Percentiles rank a stretch among this genome's conserved stretches.
Conservation (phyloP, 2,888 invertebrate species). For the Elegia similella region DNA sequence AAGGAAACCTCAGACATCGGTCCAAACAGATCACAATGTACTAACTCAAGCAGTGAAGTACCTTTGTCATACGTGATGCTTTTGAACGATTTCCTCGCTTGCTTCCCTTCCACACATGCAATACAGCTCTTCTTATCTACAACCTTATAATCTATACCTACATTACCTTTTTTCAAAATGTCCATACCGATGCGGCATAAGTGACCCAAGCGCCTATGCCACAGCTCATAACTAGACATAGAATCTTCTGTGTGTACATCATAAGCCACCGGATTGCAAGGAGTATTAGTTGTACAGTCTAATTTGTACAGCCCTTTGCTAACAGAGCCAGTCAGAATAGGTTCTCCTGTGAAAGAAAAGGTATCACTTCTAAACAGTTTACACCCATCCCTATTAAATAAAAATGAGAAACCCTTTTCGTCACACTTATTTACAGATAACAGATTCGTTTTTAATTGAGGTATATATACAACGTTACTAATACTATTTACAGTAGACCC, state of each 20-base stretch:
- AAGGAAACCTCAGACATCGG: slow-evolving; percentile 9
- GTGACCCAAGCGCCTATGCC: not conserved
- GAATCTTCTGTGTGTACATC: too few species aligned
- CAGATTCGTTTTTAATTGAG: not conserved
- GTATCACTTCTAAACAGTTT: slow-evolving; percentile 10
- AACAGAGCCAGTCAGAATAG: not conserved
- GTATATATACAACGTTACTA: not conserved
- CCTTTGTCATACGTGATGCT: not conserved
- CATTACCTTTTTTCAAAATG: not conserved
- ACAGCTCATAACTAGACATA: too few species aligned
- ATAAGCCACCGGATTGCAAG: too few species aligned
- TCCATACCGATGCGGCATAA: not conserved
- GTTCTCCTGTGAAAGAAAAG: not conserved
- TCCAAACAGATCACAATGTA: slow-evolving; percentile 16
- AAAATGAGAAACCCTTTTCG: not conserved
- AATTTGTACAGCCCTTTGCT: not conserved
- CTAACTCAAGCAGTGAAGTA: not conserved
- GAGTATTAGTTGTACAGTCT: not conserved
- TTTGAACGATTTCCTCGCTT: not conserved
- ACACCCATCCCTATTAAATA: slow-evolving; percentile 20
- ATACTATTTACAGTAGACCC: not conserved
- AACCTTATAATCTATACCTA: not conserved
- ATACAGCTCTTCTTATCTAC: not conserved
- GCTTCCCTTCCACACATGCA: too few species aligned
- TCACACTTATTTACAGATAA: too few species aligned